phyloP scores from a whole-genome alignment of 2,797 vertebrate genomes.

The Psittacula derbiana region DNA sequence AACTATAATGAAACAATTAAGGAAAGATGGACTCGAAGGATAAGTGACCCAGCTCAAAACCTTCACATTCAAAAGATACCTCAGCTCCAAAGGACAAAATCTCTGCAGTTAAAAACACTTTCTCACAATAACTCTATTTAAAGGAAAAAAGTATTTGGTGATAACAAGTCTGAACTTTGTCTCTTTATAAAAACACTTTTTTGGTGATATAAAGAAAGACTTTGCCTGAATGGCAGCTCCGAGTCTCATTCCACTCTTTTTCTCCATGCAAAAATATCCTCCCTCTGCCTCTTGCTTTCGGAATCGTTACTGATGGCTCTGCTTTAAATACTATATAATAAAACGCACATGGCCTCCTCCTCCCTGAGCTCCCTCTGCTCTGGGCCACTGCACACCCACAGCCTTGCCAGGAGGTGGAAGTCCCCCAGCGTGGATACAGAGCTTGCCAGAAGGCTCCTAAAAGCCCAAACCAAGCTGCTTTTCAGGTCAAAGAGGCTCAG shows the following conservation, averaged over 20 bases:
- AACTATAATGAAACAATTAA: not conserved
- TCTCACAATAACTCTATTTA: not conserved
- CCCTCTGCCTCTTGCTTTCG: not conserved
- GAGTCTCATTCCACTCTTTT: not conserved
- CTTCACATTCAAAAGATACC: not conserved
- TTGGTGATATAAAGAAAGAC: not conserved
- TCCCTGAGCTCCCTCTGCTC: not conserved
- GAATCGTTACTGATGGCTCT: not conserved
- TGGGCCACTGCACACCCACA: accelerated
- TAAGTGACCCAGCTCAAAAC: not conserved
- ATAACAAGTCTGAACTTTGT: not conserved
- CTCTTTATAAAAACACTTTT: not conserved
- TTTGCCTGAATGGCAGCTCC: not conserved
- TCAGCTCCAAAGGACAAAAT: not conserved
- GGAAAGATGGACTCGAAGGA: not conserved
- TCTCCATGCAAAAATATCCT: not conserved
- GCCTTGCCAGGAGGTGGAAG: not conserved
- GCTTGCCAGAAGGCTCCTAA: not conserved
- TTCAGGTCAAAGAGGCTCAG: not conserved
- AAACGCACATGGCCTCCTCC: not conserved
- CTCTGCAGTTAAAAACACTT: not conserved
- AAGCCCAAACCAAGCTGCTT: not conserved
- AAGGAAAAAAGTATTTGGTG: not conserved
- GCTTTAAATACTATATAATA: not conserved
- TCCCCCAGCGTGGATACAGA: not conserved